These are phyloP conservation scores for Caradrina kadenii DNA, from an alignment of 2,888 invertebrate genomes.

Conservation along the genomic window DNA sequence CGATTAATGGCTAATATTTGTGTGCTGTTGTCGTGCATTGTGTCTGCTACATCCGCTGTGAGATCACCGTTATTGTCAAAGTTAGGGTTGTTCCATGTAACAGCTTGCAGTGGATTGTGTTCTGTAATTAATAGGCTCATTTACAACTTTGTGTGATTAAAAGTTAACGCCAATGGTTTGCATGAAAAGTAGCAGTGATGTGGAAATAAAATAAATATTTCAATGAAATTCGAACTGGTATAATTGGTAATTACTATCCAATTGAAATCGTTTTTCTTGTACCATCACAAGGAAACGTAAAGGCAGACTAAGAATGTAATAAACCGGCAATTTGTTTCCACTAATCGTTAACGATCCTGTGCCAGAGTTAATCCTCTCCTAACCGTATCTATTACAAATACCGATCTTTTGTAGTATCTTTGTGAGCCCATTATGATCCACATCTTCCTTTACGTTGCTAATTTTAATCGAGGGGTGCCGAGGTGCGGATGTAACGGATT, in stretches of 20 bases:
- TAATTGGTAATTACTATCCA: not conserved
- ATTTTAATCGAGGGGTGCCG: conserved; percentile 79
- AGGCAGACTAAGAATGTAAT: conserved; percentile 31
- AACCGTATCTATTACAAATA: conserved; percentile 65
- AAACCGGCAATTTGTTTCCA: conserved; percentile 40
- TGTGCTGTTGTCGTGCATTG: conserved; percentile 84
- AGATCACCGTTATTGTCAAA: conserved; percentile 66
- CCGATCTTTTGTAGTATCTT: conserved; percentile 67
- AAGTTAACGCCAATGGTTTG: conserved; percentile 4
- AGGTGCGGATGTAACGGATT: conserved; percentile 83
- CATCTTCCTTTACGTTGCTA: conserved; percentile 80
- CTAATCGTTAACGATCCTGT: conserved; percentile 37
- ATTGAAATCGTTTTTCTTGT: conserved; percentile 20
- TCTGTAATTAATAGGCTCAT: conserved; percentile 45
- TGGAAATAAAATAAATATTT: not conserved
- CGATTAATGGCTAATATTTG: conserved; percentile 87
- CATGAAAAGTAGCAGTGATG: not conserved
- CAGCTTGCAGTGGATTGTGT: conserved; percentile 44
- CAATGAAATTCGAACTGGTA: not conserved
- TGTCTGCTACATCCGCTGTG: conserved; percentile 79
- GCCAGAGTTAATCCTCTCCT: conserved; percentile 58
- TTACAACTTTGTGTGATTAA: conserved; percentile 19
- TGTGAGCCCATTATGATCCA: conserved; percentile 75
- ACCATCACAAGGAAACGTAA: conserved; percentile 6
- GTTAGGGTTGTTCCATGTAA: conserved; percentile 60